phyloP scores from a whole-genome alignment of 2,113 vertebrate species.

The Salminus brasiliensis region DNA sequence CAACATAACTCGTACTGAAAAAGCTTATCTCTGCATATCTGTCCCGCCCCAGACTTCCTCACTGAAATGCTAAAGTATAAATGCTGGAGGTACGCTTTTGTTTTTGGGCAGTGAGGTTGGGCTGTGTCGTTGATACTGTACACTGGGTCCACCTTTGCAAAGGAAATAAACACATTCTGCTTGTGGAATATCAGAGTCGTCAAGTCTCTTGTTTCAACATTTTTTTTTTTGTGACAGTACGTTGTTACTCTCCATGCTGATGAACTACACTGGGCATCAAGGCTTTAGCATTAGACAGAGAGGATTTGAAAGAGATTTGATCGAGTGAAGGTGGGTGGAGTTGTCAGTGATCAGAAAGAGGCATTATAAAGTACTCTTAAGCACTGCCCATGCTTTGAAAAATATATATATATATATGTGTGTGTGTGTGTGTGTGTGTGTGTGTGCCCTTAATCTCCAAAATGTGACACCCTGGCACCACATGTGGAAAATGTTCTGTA shows the following conservation, averaged over 20 bases:
- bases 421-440: too few species aligned
- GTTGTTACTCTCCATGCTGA: background rate
- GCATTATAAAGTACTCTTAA: background rate
- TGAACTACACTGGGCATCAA: slow-evolving; percentile 1
- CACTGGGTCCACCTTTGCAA: too few species aligned
- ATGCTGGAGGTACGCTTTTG: too few species aligned
- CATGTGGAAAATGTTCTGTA: background rate
- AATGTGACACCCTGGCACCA: background rate
- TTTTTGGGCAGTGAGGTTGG: too few species aligned
- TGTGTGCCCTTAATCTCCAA: background rate
- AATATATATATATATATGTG: background rate
- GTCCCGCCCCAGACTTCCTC: too few species aligned
- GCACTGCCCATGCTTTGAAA: background rate
- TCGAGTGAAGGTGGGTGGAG: background rate
- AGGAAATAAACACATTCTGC: too few species aligned
- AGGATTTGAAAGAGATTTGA: background rate
- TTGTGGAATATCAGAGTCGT: too few species aligned
- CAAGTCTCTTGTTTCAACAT: too few species aligned
- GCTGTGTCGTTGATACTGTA: too few species aligned
- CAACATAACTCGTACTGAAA: too few species aligned
- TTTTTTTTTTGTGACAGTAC: background rate
- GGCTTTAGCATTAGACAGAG: slow-evolving; percentile 3
- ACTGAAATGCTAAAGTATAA: too few species aligned
- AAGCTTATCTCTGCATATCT: too few species aligned
- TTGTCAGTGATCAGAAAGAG: background rate